Evolutionary conservation across 2,888 invertebrate species (phyloP), one percentile per base, ranked within the genome.

Genomic region (Eremobia ochroleuca): DNA sequence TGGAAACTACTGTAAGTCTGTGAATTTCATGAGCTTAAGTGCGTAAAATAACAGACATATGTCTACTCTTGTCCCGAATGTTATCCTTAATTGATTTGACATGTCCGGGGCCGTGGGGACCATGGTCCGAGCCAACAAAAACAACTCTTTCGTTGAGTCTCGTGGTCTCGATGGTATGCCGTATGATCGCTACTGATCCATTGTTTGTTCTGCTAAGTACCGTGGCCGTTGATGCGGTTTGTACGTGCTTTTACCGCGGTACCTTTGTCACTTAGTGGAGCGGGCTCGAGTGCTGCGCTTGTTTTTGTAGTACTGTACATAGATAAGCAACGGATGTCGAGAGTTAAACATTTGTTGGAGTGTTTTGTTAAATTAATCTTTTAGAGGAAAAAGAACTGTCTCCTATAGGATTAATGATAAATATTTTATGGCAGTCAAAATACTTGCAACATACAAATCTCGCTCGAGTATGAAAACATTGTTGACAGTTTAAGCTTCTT

Each of bases 151-250:
- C 80, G 78, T 80, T 59, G 52, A 59, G 37, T 59, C 88, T 86
- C 77, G 81, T 25, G 37, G 65, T 69, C 88, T 87, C 76, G 78
- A 88, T 90, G 90, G 88, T 90, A 92, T 92, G 91, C 88, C 89
- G 92, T 92, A 92, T 93, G 93, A 93, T 93, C 91, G 94, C 94
- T 93, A 94, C 95, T 92, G 94, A 92, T 92, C 88, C 90, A 89
- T 90, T 93, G 93, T 96, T 96, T 96, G 93, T 92, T 91, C 93
- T 94, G 93, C 91, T 94, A 93, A 96, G 96, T 95, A 94, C 93
- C 94, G 92, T 91, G 90, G 91, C 91, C 87, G 90, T 88, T 91
- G 90, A 92, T 92, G 90, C 87, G 88, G 91, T 91, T 89, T 90
- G 92, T 93, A 92, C 94, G 93, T 94, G 93, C 93, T 91, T 91